phyloP scores from a whole-genome alignment of 2,113 vertebrate species.

The Pyxicephalus adspersus region DNA sequence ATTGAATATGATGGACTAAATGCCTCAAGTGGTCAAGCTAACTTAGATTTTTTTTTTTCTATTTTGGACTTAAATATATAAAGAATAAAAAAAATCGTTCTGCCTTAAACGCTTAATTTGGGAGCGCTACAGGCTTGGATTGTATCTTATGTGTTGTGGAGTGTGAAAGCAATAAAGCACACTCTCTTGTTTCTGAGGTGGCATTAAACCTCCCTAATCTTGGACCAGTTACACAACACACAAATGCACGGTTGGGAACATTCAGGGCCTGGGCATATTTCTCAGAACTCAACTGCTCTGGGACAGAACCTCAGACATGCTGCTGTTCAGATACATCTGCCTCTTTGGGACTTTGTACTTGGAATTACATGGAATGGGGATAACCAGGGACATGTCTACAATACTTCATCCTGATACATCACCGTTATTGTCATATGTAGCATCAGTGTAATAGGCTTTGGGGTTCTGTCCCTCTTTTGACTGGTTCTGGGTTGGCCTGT shows the following conservation, averaged over 20 bases:
- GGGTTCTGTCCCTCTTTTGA: slow-evolving; percentile 10
- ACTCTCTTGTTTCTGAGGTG: slow-evolving; percentile 29
- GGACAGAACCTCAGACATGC: slow-evolving; percentile 41
- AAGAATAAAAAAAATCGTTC: not conserved
- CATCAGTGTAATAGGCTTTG: slow-evolving; percentile 42
- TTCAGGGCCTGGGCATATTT: slow-evolving; percentile 13
- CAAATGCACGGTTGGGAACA: slow-evolving; percentile 20
- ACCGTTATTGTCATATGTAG: slow-evolving; percentile 50
- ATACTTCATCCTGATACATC: slow-evolving; percentile 18
- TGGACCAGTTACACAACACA: slow-evolving; percentile 15
- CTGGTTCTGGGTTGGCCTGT: slow-evolving; percentile 9
- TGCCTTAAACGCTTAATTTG: slow-evolving; percentile 44
- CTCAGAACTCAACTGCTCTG: not conserved
- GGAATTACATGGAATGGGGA: slow-evolving; percentile 29
- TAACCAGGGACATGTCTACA: slow-evolving; percentile 25
- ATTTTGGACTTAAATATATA: slow-evolving; percentile 23
- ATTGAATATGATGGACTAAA: slow-evolving; percentile 33
- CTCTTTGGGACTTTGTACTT: slow-evolving; percentile 34
- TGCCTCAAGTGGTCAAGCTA: not conserved
- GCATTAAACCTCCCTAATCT: slow-evolving; percentile 6
- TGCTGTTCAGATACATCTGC: slow-evolving; percentile 44
- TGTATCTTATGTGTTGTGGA: slow-evolving; percentile 28
- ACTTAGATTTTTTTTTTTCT: not conserved
- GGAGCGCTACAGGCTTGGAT: slow-evolving; percentile 32
- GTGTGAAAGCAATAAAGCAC: slow-evolving; percentile 44